phyloP scores from a whole-genome alignment of 2,113 vertebrate genomes.

The Colaptes auratus region DNA sequence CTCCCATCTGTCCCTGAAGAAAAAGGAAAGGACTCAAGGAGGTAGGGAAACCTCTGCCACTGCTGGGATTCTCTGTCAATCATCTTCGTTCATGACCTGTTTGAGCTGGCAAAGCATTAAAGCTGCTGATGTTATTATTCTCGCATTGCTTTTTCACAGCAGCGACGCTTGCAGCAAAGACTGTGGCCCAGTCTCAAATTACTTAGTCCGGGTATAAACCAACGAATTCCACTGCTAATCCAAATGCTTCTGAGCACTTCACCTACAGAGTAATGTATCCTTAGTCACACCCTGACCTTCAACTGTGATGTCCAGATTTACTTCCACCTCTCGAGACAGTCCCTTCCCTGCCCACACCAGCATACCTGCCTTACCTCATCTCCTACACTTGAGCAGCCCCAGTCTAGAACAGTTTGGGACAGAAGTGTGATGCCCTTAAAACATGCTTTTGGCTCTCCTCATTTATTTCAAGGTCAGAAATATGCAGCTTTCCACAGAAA shows the following conservation, averaged over 20 bases:
- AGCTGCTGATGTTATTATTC: background rate
- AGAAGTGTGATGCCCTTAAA: accelerated
- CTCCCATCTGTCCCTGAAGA: background rate
- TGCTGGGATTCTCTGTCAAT: background rate
- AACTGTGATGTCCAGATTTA: background rate
- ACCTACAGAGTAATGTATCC: background rate
- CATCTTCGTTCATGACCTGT: background rate
- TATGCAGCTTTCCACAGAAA: background rate
- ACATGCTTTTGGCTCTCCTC: background rate
- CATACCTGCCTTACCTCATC: background rate
- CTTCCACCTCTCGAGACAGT: background rate
- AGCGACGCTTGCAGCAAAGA: background rate
- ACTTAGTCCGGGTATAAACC: background rate
- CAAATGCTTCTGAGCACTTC: background rate
- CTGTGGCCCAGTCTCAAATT: background rate
- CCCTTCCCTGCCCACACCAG: background rate
- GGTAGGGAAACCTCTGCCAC: background rate
- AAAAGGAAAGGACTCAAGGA: background rate
- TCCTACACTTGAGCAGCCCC: background rate
- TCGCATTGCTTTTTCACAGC: background rate
- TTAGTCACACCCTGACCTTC: background rate
- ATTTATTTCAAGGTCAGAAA: background rate
- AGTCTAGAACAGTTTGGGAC: background rate
- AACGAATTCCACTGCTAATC: background rate
- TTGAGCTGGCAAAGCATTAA: accelerated